phyloP scores from a whole-genome alignment of 2,113 vertebrate genomes.

The Crotophaga sulcirostris region DNA sequence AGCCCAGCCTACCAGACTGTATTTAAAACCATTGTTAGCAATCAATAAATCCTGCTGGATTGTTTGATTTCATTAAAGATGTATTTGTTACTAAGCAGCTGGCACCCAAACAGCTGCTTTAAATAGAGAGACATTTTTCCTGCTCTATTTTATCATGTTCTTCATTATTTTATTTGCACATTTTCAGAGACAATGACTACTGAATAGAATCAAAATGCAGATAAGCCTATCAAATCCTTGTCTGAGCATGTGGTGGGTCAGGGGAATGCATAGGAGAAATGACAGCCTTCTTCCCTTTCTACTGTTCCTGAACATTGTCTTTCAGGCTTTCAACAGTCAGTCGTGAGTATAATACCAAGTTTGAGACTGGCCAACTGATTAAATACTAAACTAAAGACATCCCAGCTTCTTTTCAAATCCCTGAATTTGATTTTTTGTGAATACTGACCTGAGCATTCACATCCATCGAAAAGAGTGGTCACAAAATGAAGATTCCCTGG shows the following conservation, averaged over 20 bases:
- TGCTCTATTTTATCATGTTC: conserved; percentile 68
- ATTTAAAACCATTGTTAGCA: conserved; percentile 81
- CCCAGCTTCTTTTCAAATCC: conserved; percentile 32
- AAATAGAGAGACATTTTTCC: conserved; percentile 74
- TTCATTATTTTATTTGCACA: conserved; percentile 66
- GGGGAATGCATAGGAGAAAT: conserved; percentile 17
- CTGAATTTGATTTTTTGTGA: conserved; percentile 30
- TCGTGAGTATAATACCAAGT: conserved; percentile 37
- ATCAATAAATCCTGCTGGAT: conserved; percentile 81
- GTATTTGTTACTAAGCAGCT: conserved; percentile 79
- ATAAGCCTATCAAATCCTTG: conserved; percentile 30
- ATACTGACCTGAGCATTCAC: conserved; percentile 31
- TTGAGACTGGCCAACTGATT: background rate
- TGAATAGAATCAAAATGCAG: conserved; percentile 57
- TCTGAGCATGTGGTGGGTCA: conserved; percentile 54
- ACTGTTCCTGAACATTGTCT: background rate
- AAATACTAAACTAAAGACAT: conserved; percentile 42
- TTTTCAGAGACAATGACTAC: conserved; percentile 52
- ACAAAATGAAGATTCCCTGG: conserved; percentile 31
- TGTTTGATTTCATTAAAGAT: conserved; percentile 82
- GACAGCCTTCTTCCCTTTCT: conserved; percentile 29
- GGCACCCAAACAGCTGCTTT: conserved; percentile 83
- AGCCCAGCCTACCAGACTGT: conserved; percentile 75
- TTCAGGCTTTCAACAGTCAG: conserved; percentile 27
- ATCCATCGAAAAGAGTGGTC: background rate